Base-by-base conservation (phyloP, 2,797 vertebrate genomes). In the Diplodus sargus region DNA sequence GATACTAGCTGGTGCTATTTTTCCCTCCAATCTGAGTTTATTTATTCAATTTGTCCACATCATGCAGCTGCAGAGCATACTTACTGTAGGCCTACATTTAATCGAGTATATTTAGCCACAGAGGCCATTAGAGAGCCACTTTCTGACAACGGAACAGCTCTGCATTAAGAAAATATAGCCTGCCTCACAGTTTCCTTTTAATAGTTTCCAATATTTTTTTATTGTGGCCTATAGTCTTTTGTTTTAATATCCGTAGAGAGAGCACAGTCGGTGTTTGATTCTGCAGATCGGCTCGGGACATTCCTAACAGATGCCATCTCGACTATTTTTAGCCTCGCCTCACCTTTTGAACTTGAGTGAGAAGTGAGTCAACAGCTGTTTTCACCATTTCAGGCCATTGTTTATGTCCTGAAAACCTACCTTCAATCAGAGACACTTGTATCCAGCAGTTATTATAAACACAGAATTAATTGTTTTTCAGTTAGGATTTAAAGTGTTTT, bases 311-410 rank as follows among this genome's bases (percentile, higher is more conserved):
- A 88, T 90, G 90, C 82, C 85, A 85, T 90, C 86, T 42, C 9
- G 18, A 64, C 87, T 94, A 90, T 91, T 91, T 92, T 91, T 93
- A 91, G 85, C 78, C 47, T 87, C 28, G 57, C 75, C 81, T 89
- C 84, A 87, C 82, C 91, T 90, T 86, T 87, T 89, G 84, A 92
- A 90, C 87, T 74, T 59, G 76, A 79, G 70, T 67, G 74, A 89
- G 83, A 85, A 85, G 65, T 67, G 66, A 85, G 70, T 79, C 87
- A 90, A 79, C 70, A 61, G 85, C 91, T 91, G 62, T 77, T 90
- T 81, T 84, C 70, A 70, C 45, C 65, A 61, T 75, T 82, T 71
- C 52, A 51, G 65, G 5, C 60, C 42, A 52, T 76, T 85, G 77
- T 82, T 83, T 75, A 64, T 43, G 52, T 39, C 25, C 48, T 53